Percentiles rank a stretch among this genome's conserved stretches.
phyloP scores from a whole-genome alignment of 2,888 invertebrate genomes.

The Eupeodes latifasciatus region DNA sequence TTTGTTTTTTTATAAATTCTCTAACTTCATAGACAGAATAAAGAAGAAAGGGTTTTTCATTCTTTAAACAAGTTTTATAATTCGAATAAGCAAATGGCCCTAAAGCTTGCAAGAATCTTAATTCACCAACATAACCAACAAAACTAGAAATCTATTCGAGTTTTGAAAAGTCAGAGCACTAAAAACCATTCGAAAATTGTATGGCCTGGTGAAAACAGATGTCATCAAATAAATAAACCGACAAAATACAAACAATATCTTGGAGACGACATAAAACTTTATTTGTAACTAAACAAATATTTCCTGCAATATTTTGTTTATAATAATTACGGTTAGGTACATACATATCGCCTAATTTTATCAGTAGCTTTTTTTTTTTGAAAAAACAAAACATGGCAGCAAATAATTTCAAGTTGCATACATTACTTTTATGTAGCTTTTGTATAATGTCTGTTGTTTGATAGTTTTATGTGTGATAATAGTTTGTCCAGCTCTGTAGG shows the following conservation, averaged over 20 bases:
- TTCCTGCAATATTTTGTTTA: neutral
- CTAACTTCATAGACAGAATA: too few species aligned
- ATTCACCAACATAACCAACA: too few species aligned
- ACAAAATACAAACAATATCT: neutral
- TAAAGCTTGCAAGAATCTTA: too few species aligned
- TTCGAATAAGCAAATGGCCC: too few species aligned
- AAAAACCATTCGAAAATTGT: too few species aligned
- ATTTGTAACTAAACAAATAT: conserved; percentile 10
- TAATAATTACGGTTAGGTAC: neutral
- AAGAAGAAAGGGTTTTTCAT: too few species aligned
- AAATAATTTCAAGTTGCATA: neutral
- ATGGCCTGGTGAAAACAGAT: too few species aligned
- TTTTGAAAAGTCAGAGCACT: too few species aligned
- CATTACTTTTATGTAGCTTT: neutral
- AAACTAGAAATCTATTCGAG: too few species aligned
- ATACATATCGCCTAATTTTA: neutral
- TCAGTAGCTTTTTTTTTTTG: neutral
- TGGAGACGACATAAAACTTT: neutral
- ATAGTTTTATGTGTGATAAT: neutral
- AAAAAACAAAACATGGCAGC: conserved; percentile 17
- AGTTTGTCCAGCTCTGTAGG: neutral
- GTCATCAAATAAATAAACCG: neutral
- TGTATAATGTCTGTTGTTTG: neutral
- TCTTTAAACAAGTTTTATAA: too few species aligned
- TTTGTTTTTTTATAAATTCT: too few species aligned